These are phyloP conservation scores for Chlamydotis undulata DNA, from an alignment of 2,113 vertebrate genomes.

Conservation along the genomic window DNA sequence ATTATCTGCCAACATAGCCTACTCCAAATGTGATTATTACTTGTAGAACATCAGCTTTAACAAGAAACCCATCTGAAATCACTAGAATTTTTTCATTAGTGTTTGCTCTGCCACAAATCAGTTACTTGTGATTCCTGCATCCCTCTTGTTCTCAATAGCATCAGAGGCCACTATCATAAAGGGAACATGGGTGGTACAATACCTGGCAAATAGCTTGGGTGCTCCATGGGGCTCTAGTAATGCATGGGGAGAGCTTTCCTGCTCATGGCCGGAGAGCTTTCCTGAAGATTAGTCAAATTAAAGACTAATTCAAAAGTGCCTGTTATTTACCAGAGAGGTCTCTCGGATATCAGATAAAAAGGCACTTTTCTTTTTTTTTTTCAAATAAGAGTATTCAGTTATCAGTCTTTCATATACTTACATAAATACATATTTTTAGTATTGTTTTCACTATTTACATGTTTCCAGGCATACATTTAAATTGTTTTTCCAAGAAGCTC, in stretches of 20 bases:
- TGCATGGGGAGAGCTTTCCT: not conserved
- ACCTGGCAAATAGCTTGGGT: not conserved
- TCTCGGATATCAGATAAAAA: not conserved
- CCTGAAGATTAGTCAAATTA: not conserved
- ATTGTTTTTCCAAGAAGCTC: not conserved
- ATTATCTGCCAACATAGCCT: constrained; percentile 32
- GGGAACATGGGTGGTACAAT: not conserved
- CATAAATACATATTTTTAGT: not conserved
- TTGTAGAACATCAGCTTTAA: constrained; percentile 48
- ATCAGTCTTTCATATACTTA: not conserved
- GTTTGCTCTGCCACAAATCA: constrained; percentile 1
- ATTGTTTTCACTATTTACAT: not conserved
- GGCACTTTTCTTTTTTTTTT: not conserved
- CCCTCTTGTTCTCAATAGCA: not conserved
- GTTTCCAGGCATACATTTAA: not conserved
- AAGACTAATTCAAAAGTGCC: not conserved
- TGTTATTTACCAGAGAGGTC: not conserved
- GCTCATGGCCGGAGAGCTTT: not conserved
- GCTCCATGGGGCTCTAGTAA: not conserved
- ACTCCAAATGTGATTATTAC: constrained; percentile 40
- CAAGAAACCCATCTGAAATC: constrained; percentile 35
- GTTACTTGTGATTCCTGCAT: not conserved
- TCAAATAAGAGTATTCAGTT: not conserved
- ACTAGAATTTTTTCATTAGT: constrained; percentile 28
- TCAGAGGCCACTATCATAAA: fast-evolving